Evolutionary conservation across 2,888 invertebrate species (phyloP).

Genomic region (Leucophenga montana): DNA sequence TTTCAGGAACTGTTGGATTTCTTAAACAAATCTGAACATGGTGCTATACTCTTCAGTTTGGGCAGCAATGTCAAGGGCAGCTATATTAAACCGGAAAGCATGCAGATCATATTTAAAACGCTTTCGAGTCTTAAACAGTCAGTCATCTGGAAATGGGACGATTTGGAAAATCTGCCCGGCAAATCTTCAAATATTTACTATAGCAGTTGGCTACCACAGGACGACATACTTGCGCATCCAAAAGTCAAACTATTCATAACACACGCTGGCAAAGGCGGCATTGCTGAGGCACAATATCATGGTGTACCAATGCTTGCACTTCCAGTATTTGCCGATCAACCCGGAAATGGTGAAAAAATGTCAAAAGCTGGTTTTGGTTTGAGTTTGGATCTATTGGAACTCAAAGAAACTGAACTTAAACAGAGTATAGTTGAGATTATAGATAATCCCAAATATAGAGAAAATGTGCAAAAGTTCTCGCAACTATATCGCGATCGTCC

Average conservation of each 20-base stretch:
- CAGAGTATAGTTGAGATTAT: conserved; percentile 57
- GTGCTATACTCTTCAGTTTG: conserved; percentile 72
- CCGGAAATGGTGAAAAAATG: conserved; percentile 56
- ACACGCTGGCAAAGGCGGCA: conserved; percentile 79
- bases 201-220: conserved; percentile 81
- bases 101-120: conserved; percentile 75
- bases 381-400: conserved; percentile 46
- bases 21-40: conserved; percentile 70
- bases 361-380: conserved; percentile 59
- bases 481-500: conserved; percentile 75
- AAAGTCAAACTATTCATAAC: conserved; percentile 78
- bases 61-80: conserved; percentile 71
- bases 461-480: conserved; percentile 71
- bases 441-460: conserved; percentile 53
- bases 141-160: conserved; percentile 83
- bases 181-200: conserved; percentile 72
- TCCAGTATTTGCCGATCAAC: conserved; percentile 69
- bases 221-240: conserved; percentile 78
- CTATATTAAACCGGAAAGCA: conserved; percentile 74
- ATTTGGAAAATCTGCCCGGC: conserved; percentile 73
- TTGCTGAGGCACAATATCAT: conserved; percentile 77
- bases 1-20: conserved; percentile 66
- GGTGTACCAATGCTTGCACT: conserved; percentile 75
- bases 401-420: conserved; percentile 50
- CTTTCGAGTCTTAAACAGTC: conserved; percentile 77